phyloP scores from a whole-genome alignment of 2,797 vertebrate species.

The Neolamprologus multifasciatus region DNA sequence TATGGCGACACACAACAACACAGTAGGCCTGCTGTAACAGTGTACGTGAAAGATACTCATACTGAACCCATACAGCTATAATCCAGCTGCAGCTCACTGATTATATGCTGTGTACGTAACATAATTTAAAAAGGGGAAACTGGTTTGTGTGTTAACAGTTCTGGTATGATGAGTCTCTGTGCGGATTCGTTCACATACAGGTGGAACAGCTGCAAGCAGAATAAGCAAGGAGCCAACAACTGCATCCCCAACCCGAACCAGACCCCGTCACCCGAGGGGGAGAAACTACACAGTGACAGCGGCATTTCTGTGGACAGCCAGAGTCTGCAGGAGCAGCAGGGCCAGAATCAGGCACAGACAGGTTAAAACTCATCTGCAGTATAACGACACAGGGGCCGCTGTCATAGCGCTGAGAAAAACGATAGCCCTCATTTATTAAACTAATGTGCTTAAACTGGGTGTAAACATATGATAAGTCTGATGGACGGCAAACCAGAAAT shows the following conservation, averaged over 20 bases:
- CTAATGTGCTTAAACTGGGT: background rate
- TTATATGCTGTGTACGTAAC: background rate
- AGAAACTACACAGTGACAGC: slow-evolving; percentile 96
- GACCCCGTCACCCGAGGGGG: slow-evolving; percentile 90
- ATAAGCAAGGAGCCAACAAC: slow-evolving; percentile 93
- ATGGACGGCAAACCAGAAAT: background rate
- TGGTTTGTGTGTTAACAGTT: background rate
- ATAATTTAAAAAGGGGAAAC: background rate
- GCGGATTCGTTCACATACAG: slow-evolving; percentile 48
- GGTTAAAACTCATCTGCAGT: slow-evolving; percentile 26
- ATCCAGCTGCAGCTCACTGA: background rate
- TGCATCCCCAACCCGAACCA: slow-evolving; percentile 83
- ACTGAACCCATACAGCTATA: background rate
- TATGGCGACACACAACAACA: background rate
- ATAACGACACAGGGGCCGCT: background rate
- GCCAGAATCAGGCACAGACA: slow-evolving; percentile 80
- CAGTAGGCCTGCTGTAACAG: background rate
- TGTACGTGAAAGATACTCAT: background rate
- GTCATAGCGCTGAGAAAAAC: background rate
- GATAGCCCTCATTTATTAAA: background rate
- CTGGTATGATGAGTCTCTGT: background rate
- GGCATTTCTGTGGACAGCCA: slow-evolving; percentile 97
- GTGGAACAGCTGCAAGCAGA: slow-evolving; percentile 98
- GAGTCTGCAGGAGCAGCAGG: slow-evolving; percentile 88
- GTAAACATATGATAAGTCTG: background rate